Conservation (phyloP, 2,888 invertebrate genomes). For the Eristalis intricaria region DNA sequence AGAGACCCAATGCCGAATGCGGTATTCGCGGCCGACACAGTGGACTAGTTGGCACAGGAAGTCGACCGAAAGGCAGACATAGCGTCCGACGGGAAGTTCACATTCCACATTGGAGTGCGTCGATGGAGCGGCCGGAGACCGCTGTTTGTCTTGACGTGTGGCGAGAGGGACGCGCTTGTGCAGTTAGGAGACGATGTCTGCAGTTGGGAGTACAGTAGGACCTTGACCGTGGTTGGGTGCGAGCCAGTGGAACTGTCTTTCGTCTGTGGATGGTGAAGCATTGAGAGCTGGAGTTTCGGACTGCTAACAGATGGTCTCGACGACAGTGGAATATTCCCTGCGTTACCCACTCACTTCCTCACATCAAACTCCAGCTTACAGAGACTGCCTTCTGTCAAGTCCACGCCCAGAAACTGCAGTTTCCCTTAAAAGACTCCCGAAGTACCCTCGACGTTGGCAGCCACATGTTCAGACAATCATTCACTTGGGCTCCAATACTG, state of each 20-base stretch:
- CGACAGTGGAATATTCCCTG: too few relatives aligned
- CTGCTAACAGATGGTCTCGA: too few relatives aligned
- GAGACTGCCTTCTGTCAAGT: too few relatives aligned
- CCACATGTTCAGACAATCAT: too few relatives aligned
- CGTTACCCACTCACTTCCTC: too few relatives aligned
- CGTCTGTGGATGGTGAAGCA: too few relatives aligned
- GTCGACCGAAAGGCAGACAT: constrained; percentile 38
- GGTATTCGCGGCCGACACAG: constrained; percentile 32
- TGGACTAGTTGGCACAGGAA: constrained; percentile 65
- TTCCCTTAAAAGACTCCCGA: too few relatives aligned
- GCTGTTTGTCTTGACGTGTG: not conserved
- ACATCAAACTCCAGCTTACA: too few relatives aligned
- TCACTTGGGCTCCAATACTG: not conserved
- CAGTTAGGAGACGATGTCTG: not conserved
- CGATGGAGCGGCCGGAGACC: not conserved
- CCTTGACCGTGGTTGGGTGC: not conserved
- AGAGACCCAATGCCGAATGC: constrained; percentile 40
- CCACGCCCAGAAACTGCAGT: too few relatives aligned
- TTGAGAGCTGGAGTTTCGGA: too few relatives aligned
- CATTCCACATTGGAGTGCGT: constrained; percentile 49
- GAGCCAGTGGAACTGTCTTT: not conserved
- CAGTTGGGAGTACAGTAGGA: too few relatives aligned
- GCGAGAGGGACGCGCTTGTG: not conserved
- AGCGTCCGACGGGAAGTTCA: constrained; percentile 54
- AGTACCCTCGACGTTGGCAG: too few relatives aligned